Evolutionary conservation across 1,140 invertebrate genomes (phyloP).

Genomic region (Pogonomyrmex barbatus): DNA sequence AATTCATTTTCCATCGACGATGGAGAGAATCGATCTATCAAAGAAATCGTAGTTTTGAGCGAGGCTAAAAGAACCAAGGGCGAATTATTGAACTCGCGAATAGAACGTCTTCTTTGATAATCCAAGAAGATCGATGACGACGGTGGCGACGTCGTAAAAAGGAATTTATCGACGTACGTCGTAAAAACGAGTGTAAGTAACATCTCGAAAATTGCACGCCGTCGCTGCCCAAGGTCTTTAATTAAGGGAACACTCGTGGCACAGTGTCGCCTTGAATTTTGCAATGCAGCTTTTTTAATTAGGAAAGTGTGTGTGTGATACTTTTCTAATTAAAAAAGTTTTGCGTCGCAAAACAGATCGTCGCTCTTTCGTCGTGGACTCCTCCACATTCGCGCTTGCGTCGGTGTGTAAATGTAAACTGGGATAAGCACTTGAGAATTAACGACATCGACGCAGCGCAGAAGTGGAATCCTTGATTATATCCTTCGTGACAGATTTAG

Average conservation of each 20-base stretch:
- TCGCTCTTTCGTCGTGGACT: background rate
- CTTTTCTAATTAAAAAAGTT: conserved; percentile 77
- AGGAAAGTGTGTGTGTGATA: conserved; percentile 66
- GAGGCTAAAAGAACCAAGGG: conserved; percentile 3
- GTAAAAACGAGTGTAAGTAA: conserved; percentile 57
- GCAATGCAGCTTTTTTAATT: conserved; percentile 72
- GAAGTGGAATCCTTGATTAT: background rate
- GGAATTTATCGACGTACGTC: conserved; percentile 73
- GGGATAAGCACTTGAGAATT: conserved; percentile 14
- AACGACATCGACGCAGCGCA: background rate
- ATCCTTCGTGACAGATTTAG: background rate
- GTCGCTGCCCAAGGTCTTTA: conserved; percentile 61
- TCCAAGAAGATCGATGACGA: conserved; percentile 68
- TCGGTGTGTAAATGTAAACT: conserved; percentile 6
- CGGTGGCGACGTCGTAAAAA: conserved; percentile 62
- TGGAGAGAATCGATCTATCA: conserved; percentile 18
- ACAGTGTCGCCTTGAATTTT: conserved; percentile 67
- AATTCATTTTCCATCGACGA: background rate
- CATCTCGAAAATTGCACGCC: conserved; percentile 36
- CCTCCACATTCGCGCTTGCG: background rate
- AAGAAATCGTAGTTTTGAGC: conserved; percentile 24
- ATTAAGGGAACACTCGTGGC: conserved; percentile 68
- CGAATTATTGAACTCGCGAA: conserved; percentile 62
- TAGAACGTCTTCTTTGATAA: conserved; percentile 56
- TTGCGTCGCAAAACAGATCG: conserved; percentile 59